These are phyloP conservation scores for Hoplias malabaricus DNA, from an alignment of 2,113 vertebrate genomes.

Conservation along the genomic window DNA sequence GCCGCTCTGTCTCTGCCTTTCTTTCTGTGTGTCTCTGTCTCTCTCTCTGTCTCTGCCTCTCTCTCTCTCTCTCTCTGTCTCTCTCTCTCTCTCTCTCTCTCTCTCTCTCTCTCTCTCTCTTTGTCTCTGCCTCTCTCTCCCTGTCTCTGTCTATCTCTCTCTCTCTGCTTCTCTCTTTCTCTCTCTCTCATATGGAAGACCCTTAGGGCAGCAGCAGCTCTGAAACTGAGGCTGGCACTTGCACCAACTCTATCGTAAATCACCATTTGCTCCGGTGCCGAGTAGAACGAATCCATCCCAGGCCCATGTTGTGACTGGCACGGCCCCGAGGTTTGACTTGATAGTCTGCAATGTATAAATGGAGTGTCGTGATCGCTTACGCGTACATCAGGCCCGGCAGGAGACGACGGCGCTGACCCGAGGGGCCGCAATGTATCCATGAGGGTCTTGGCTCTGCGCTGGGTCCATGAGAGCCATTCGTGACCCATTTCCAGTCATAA, in stretches of 20 bases:
- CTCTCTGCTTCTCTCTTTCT: background rate
- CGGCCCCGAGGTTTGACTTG: conserved; percentile 31
- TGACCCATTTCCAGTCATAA: too few relatives aligned
- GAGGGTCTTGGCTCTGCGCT: background rate
- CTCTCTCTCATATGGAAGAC: too few relatives aligned
- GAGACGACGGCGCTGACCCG: background rate
- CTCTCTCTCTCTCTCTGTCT: background rate
- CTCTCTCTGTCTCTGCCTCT: background rate
- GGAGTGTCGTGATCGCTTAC: conserved; percentile 36
- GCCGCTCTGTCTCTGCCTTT: background rate
- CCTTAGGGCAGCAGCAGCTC: background rate
- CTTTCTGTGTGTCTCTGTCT: background rate
- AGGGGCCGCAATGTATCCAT: background rate
- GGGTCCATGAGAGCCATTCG: background rate
- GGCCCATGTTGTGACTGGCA: conserved; percentile 38
- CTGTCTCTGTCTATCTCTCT: background rate
- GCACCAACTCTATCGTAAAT: conserved; percentile 26
- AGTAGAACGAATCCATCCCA: conserved; percentile 37
- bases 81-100: background rate
- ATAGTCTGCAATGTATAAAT: conserved; percentile 30
- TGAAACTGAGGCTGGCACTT: conserved; percentile 30
- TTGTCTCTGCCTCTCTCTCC: background rate
- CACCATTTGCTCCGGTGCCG: conserved; percentile 16
- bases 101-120: background rate
- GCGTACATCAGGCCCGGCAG: conserved; percentile 33